Percentiles rank a stretch among this genome's conserved stretches.
Conservation (phyloP, 92 coral and sea anemone genomes). For the Bergia sp. region DNA sequence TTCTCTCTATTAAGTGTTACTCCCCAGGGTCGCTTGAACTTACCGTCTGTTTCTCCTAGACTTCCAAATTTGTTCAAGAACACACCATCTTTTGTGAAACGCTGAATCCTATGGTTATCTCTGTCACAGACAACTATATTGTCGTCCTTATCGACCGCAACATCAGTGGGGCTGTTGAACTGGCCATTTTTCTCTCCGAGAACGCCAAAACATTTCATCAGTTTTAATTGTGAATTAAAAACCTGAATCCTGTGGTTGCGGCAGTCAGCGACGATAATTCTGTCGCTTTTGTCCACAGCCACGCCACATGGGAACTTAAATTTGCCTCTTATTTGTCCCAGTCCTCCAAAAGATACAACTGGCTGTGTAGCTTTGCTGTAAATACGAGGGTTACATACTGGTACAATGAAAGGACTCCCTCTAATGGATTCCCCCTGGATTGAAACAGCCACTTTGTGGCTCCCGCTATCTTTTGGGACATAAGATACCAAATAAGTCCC, state of each 20-base stretch:
- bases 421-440: slow-evolving; percentile 80
- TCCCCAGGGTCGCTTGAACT: slow-evolving; percentile 97
- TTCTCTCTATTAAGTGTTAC: slow-evolving; percentile 73
- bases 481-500: slow-evolving; percentile 83
- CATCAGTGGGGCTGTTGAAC: slow-evolving; percentile 91
- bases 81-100: slow-evolving; percentile 84
- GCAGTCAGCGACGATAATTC: slow-evolving; percentile 88
- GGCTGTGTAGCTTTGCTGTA: slow-evolving; percentile 77
- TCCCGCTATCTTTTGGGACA: slow-evolving; percentile 77
- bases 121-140: slow-evolving; percentile 91
- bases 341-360: slow-evolving; percentile 67
- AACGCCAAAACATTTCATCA: slow-evolving; percentile 79
- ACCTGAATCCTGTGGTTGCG: slow-evolving; percentile 94
- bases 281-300: slow-evolving; percentile 80
- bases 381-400: slow-evolving; percentile 85
- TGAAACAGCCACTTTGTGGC: slow-evolving; percentile 70
- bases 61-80: slow-evolving; percentile 90
- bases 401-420: slow-evolving; percentile 78
- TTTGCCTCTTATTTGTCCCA: slow-evolving; percentile 70
- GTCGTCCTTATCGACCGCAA: slow-evolving; percentile 73
- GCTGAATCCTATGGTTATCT: slow-evolving; percentile 92
- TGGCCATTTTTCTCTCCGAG: slow-evolving; percentile 93
- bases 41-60: slow-evolving; percentile 71
- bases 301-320: slow-evolving; percentile 96
- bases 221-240: slow-evolving; percentile 76